Conservation (phyloP, 2,888 invertebrate genomes). For the Agriotes lineatus region DNA sequence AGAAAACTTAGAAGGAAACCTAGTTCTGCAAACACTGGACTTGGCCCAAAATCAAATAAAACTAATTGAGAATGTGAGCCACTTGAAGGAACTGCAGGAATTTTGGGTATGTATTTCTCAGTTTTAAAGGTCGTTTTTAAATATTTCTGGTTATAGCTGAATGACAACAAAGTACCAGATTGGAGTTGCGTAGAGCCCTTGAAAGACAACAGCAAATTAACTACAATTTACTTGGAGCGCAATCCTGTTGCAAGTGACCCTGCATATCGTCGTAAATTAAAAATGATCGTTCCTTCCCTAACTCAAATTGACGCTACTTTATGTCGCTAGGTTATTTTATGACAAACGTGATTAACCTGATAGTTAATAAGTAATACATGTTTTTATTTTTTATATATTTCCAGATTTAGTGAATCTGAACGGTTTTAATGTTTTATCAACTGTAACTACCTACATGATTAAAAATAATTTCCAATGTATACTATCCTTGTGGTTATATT, state of each 20-base stretch:
- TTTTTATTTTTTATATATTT: no score
- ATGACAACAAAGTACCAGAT: slow-evolving; percentile 87
- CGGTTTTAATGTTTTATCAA: no score
- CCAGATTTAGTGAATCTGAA: no score
- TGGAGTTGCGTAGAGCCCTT: slow-evolving; percentile 89
- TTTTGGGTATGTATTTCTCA: slow-evolving; percentile 84
- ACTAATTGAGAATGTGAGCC: slow-evolving; percentile 81
- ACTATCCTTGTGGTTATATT: no score
- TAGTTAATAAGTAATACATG: not conserved
- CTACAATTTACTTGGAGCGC: slow-evolving; percentile 92
- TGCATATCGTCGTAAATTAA: slow-evolving; percentile 92
- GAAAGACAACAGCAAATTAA: slow-evolving; percentile 74
- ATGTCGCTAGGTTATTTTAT: slow-evolving; percentile 74
- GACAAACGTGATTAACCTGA: not conserved
- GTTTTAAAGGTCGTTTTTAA: not conserved
- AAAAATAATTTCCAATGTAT: no score
- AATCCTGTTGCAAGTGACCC: slow-evolving; percentile 90
- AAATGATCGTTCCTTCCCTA: slow-evolving; percentile 86
- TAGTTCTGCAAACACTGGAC: slow-evolving; percentile 86
- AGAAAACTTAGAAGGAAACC: slow-evolving; percentile 80
- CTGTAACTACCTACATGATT: no score
- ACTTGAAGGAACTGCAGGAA: slow-evolving; percentile 86
- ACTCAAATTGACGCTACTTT: slow-evolving; percentile 96
- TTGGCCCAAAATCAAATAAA: slow-evolving; percentile 89
- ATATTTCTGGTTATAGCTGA: slow-evolving; percentile 82